A percentile compares a stretch with the other conserved stretches of the same genome.
Evolutionary conservation across 2,888 invertebrate species (phyloP).

Genomic region (Tenthredo mesomela): DNA sequence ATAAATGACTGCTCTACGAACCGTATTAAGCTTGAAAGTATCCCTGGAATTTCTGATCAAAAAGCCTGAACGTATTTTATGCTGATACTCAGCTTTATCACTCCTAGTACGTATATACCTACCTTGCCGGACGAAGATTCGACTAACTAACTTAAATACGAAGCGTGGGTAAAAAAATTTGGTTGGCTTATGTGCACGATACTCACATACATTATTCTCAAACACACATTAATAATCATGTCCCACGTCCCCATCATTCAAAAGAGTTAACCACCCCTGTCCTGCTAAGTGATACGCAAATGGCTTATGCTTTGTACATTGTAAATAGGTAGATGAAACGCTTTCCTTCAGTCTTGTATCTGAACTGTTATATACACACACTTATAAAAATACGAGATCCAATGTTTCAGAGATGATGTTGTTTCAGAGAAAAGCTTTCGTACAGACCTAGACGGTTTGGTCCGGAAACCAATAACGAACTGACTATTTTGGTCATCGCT

Average conservation of each 20-base stretch:
- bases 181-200: not conserved
- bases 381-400: not conserved
- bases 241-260: not conserved
- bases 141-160: not conserved
- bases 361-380: not conserved
- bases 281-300: not conserved
- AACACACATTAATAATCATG: not conserved
- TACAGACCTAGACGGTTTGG: not conserved
- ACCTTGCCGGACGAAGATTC: not conserved
- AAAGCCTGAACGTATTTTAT: conserved; percentile 52
- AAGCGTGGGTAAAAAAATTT: not conserved
- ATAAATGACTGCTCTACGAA: conserved; percentile 61
- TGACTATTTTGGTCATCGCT: conserved; percentile 21
- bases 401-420: not conserved
- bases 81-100: conserved; percentile 40
- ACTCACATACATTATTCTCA: not conserved
- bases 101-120: not conserved
- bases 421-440: conserved; percentile 11
- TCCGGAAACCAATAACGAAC: conserved; percentile 43
- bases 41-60: conserved; percentile 49
- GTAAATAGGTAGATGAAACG: not conserved
- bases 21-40: conserved; percentile 56
- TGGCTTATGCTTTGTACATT: not conserved
- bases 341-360: not conserved
- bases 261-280: not conserved